Percentiles rank a stretch among this genome's conserved stretches.
Conservation (phyloP, 2,888 invertebrate genomes). For the Dastarcus helophoroides region DNA sequence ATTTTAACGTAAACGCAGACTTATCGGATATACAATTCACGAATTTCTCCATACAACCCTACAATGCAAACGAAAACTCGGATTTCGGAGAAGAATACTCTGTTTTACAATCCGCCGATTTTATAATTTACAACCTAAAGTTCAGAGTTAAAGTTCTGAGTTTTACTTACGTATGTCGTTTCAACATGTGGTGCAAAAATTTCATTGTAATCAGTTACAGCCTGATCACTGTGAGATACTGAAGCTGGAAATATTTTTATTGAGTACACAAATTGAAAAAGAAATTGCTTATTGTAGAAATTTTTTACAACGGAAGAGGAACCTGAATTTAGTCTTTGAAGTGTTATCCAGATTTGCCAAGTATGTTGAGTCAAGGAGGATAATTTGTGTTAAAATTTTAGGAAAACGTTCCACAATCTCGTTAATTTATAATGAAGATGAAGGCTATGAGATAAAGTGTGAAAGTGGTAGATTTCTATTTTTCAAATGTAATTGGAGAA, state of each 20-base stretch:
- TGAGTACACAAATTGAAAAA: neutral
- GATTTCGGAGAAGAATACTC: neutral
- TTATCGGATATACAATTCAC: neutral
- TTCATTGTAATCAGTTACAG: neutral
- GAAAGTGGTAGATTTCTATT: neutral
- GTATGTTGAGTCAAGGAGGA: neutral
- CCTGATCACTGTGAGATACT: neutral
- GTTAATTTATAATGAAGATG: neutral
- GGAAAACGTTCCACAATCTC: neutral
- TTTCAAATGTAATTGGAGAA: neutral
- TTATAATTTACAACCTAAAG: neutral
- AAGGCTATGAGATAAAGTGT: neutral
- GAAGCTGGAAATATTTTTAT: neutral
- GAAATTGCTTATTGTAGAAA: slow-evolving; percentile 1
- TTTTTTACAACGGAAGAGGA: slow-evolving; percentile 1
- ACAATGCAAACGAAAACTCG: neutral
- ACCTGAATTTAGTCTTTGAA: neutral
- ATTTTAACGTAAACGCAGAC: neutral
- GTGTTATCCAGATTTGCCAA: neutral
- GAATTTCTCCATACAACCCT: neutral
- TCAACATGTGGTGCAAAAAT: too few relatives aligned
- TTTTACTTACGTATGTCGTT: slow-evolving; percentile 1
- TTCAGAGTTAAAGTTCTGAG: neutral
- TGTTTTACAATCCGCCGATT: neutral
- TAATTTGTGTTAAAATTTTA: neutral